Percentiles rank a stretch among this genome's conserved stretches.
Conservation (phyloP, 2,888 invertebrate species). For the Leptura quadrifasciata region DNA sequence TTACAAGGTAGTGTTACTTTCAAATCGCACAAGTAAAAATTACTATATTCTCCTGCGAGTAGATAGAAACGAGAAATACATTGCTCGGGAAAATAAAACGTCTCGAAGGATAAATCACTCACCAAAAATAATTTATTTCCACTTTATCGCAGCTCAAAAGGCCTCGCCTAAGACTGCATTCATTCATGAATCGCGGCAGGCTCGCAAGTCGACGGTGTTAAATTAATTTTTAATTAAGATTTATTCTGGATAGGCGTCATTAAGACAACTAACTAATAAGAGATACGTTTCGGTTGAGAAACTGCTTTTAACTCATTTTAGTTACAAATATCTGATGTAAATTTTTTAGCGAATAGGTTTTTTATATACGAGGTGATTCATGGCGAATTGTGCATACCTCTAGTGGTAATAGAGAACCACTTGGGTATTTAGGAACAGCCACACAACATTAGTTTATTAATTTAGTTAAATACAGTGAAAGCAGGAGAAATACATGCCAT, state of each 20-base stretch:
- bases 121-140: conserved; percentile 17
- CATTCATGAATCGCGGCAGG: conserved; percentile 4
- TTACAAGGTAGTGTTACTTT: neutral
- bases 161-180: neutral
- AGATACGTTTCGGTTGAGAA: conserved; percentile 29
- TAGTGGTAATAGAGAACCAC: too few species aligned
- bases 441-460: too few species aligned
- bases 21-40: neutral
- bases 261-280: conserved; percentile 62
- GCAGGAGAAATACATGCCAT: too few species aligned
- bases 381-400: too few species aligned
- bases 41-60: neutral
- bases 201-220: conserved; percentile 55
- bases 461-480: too few species aligned
- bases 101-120: conserved; percentile 5
- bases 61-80: neutral
- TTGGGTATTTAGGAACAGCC: too few species aligned
- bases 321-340: neutral
- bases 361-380: too few species aligned
- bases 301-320: neutral
- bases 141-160: neutral
- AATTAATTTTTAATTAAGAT: conserved; percentile 68
- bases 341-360: neutral
- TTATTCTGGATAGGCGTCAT: conserved; percentile 63
- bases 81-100: neutral